Conservation (phyloP, 1,140 invertebrate species). For the Cepaea nemoralis region DNA sequence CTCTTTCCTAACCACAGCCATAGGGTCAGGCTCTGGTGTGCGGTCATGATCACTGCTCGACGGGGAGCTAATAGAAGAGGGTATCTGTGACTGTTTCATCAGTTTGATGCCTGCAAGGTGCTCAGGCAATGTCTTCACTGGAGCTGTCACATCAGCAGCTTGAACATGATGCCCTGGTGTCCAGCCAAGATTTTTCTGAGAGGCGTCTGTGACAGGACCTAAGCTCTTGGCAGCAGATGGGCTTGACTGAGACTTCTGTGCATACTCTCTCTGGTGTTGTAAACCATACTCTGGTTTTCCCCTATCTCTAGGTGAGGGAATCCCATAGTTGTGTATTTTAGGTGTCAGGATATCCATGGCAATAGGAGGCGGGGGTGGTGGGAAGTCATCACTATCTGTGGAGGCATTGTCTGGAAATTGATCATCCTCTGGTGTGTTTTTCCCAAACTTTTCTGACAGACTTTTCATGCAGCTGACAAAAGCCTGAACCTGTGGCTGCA, state of each 20-base stretch:
- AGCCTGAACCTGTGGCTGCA: constrained; percentile 49
- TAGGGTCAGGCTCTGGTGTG: constrained; percentile 4
- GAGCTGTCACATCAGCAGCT: background rate
- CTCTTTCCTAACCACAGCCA: constrained; percentile 32
- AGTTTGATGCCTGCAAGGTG: background rate
- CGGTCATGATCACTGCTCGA: constrained; percentile 8
- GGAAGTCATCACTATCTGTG: constrained; percentile 71
- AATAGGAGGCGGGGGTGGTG: constrained; percentile 73
- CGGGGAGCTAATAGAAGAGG: background rate
- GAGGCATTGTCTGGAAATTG: constrained; percentile 50
- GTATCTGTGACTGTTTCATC: background rate
- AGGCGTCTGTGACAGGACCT: background rate
- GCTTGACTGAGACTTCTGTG: background rate
- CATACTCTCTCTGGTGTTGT: constrained; percentile 20
- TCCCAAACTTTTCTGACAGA: constrained; percentile 70
- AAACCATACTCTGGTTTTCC: constrained; percentile 30
- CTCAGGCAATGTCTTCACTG: background rate
- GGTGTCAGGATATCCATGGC: constrained; percentile 69
- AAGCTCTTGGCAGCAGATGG: background rate
- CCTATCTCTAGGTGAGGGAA: constrained; percentile 47
- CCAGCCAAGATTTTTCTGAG: background rate
- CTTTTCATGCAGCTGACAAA: constrained; percentile 73
- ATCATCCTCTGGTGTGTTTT: constrained; percentile 50
- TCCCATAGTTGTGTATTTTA: constrained; percentile 68
- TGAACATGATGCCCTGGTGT: background rate